phyloP scores from a whole-genome alignment of 2,888 invertebrate genomes.

The Cryptus armator region DNA sequence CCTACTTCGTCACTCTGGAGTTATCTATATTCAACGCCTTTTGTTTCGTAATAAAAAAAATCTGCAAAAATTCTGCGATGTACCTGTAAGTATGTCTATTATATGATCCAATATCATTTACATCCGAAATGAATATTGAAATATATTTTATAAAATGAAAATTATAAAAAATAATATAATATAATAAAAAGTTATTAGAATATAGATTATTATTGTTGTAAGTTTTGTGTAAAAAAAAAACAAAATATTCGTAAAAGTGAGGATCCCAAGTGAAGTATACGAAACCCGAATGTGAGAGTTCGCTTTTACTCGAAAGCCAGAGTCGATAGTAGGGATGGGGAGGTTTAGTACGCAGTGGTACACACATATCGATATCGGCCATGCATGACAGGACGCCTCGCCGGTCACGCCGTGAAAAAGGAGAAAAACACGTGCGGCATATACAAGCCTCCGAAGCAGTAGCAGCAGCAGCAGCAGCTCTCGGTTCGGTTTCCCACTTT shows the following conservation, averaged over 20 bases:
- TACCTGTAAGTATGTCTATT: too few species aligned
- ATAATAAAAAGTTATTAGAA: too few species aligned
- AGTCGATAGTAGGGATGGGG: constrained; percentile 60
- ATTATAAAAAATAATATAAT: background rate
- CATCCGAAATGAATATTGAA: too few species aligned
- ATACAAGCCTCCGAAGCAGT: constrained; percentile 51
- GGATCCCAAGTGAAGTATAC: background rate
- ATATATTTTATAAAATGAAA: background rate
- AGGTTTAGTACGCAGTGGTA: constrained; percentile 77
- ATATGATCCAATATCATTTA: too few species aligned
- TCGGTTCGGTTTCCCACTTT: constrained; percentile 55
- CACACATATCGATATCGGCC: constrained; percentile 83
- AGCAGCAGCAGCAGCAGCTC: constrained; percentile 44
- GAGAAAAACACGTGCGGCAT: constrained; percentile 73
- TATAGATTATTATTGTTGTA: too few species aligned
- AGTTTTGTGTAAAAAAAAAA: background rate
- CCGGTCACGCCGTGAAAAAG: constrained; percentile 84
- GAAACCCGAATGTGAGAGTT: background rate
- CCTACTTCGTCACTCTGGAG: too few species aligned
- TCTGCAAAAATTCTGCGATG: too few species aligned
- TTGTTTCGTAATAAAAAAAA: too few species aligned
- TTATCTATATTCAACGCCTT: too few species aligned
- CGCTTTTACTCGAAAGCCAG: constrained; percentile 10
- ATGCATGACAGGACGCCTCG: constrained; percentile 84
- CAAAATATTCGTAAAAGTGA: background rate